phyloP scores from a whole-genome alignment of 2,888 invertebrate genomes.

The Lepidocyrtoides sp. region DNA sequence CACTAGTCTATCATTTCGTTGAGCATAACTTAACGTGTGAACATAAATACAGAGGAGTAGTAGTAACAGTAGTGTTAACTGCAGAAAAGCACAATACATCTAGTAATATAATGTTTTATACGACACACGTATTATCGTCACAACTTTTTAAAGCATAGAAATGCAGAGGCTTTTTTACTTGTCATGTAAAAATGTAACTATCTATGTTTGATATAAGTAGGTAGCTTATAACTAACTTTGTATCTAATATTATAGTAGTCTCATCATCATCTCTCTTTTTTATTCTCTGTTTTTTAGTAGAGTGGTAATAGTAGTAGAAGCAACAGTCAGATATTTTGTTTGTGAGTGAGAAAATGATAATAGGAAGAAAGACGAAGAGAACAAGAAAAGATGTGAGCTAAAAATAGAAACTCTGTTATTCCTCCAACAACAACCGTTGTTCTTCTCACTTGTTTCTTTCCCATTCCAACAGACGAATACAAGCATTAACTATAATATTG shows the following conservation, averaged over 20 bases:
- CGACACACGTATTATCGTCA: neutral
- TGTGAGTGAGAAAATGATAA: constrained; percentile 67
- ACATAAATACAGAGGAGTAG: too few relatives aligned
- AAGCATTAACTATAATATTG: neutral
- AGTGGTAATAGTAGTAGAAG: neutral
- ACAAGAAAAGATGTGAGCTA: constrained; percentile 41
- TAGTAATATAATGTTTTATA: neutral
- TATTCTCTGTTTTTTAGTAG: too few relatives aligned
- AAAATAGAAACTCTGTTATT: constrained; percentile 65
- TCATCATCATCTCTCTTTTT: neutral
- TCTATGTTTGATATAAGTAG: neutral
- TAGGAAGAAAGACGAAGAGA: constrained; percentile 58
- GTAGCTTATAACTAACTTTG: neutral
- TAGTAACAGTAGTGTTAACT: too few relatives aligned
- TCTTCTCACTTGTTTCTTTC: constrained; percentile 55
- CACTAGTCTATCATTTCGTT: too few relatives aligned
- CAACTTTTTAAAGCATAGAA: neutral
- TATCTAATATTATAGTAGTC: too few relatives aligned
- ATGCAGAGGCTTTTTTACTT: neutral
- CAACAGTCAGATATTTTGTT: constrained; percentile 35
- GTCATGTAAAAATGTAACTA: neutral
- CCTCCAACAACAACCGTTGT: constrained; percentile 69
- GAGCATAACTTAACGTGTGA: too few relatives aligned
- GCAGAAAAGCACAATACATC: too few relatives aligned
- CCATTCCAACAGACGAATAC: neutral